phyloP scores from a whole-genome alignment of 2,113 vertebrate species.

The Centropristis striata region DNA sequence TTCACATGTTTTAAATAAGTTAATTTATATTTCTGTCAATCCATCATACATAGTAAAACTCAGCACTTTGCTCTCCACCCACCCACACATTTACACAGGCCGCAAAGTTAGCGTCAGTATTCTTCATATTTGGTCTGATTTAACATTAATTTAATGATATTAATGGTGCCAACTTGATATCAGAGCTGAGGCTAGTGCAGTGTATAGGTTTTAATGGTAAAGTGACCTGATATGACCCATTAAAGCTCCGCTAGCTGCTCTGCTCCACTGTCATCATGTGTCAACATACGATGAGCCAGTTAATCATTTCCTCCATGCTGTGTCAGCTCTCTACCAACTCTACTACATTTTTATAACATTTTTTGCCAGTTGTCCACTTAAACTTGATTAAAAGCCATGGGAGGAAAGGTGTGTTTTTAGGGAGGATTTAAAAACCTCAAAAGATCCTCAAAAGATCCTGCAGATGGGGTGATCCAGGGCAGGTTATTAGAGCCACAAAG shows the following conservation, averaged over 20 bases:
- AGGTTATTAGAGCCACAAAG: too few relatives aligned
- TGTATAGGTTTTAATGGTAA: not conserved
- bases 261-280: not conserved
- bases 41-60: not conserved
- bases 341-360: too few relatives aligned
- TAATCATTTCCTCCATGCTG: constrained; percentile 5
- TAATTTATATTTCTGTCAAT: not conserved
- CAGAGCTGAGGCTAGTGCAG: too few relatives aligned
- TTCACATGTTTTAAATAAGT: not conserved
- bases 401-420: too few relatives aligned
- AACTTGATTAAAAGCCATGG: too few relatives aligned
- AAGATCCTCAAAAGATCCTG: too few relatives aligned
- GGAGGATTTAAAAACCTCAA: too few relatives aligned
- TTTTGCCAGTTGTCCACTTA: too few relatives aligned
- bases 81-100: constrained; percentile 16
- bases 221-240: constrained; percentile 24
- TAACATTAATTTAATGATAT: not conserved
- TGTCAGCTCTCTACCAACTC: too few relatives aligned
- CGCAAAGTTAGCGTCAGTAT: not conserved
- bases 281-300: not conserved
- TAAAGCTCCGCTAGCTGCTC: too few relatives aligned
- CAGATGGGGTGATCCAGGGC: too few relatives aligned
- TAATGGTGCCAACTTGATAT: not conserved
- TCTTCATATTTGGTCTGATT: not conserved
- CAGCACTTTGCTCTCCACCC: not conserved